These are phyloP conservation scores for Harlomillsia oculata DNA, from an alignment of 1,140 invertebrate species.

Conservation along the genomic window DNA sequence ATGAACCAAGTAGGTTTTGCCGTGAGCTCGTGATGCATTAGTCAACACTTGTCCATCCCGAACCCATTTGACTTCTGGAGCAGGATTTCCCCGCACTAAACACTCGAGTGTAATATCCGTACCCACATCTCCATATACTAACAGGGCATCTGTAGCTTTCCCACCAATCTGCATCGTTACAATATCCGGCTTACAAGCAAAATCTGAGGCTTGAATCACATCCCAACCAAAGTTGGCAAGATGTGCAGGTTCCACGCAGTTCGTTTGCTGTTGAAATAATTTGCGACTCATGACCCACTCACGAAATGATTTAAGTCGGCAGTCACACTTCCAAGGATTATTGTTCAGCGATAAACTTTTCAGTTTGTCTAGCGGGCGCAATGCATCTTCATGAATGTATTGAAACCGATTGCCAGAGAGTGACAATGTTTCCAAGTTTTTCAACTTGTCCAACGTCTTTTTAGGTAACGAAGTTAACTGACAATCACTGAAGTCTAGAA, in stretches of 20 bases:
- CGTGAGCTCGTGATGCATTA: conserved; percentile 43
- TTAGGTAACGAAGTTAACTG: conserved; percentile 58
- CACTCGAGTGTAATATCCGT: conserved; percentile 70
- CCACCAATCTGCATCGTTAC: conserved; percentile 45
- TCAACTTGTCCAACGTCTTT: conserved; percentile 57
- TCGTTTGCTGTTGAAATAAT: conserved; percentile 54
- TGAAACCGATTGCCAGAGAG: conserved; percentile 58
- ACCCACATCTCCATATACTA: conserved; percentile 59
- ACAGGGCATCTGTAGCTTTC: conserved; percentile 41
- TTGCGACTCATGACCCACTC: conserved; percentile 63
- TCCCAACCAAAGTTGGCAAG: conserved; percentile 55
- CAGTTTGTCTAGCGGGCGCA: conserved; percentile 56
- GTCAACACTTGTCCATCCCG: conserved; percentile 58
- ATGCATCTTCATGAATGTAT: conserved; percentile 53
- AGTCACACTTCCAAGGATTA: conserved; percentile 85
- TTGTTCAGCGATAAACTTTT: conserved; percentile 68
- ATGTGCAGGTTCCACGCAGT: conserved; percentile 51
- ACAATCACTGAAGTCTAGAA: conserved; percentile 65
- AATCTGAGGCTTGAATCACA: conserved; percentile 53
- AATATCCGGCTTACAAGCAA: conserved; percentile 63
- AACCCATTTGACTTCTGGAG: conserved; percentile 72
- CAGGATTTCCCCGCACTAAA: conserved; percentile 66
- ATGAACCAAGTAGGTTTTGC: conserved; percentile 37
- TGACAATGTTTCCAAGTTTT: conserved; percentile 57
- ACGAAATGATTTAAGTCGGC: conserved; percentile 66